These are phyloP conservation scores for Leguminivora glycinivorella DNA, from an alignment of 1,140 invertebrate genomes.

Conservation along the genomic window DNA sequence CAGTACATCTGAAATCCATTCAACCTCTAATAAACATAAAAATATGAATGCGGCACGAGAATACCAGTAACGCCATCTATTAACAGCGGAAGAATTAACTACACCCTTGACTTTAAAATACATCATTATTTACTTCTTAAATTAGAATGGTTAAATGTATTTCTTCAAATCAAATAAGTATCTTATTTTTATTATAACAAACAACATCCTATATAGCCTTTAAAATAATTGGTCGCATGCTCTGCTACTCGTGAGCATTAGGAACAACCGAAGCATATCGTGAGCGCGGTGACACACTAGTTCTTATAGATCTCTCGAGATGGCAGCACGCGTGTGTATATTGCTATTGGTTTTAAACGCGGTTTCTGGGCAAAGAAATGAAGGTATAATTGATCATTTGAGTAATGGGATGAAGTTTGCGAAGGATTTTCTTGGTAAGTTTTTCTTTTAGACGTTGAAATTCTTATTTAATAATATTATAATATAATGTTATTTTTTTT, in stretches of 20 bases:
- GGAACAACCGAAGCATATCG: constrained; percentile 51
- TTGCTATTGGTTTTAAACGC: constrained; percentile 44
- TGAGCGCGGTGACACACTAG: constrained; percentile 45
- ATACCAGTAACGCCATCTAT: constrained; percentile 41
- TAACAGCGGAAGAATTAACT: background rate
- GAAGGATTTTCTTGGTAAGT: constrained; percentile 80
- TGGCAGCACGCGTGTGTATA: constrained; percentile 53
- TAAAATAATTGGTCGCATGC: constrained; percentile 46
- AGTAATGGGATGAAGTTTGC: constrained; percentile 83
- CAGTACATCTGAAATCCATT: too few relatives aligned
- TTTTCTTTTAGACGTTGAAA: background rate
- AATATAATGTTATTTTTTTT: too few relatives aligned
- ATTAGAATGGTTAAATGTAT: background rate
- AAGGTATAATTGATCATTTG: constrained; percentile 81
- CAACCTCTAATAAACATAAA: background rate
- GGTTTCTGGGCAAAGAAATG: constrained; percentile 45
- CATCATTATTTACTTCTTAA: background rate
- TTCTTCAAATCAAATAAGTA: background rate
- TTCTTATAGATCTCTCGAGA: constrained; percentile 49
- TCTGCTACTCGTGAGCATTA: constrained; percentile 58
- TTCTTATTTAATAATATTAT: too few relatives aligned
- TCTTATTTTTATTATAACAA: constrained; percentile 21
- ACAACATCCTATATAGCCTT: constrained; percentile 41
- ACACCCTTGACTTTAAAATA: background rate
- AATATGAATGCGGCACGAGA: background rate